phyloP scores from a whole-genome alignment of 1,140 invertebrate species.

The Drosophila varians region DNA sequence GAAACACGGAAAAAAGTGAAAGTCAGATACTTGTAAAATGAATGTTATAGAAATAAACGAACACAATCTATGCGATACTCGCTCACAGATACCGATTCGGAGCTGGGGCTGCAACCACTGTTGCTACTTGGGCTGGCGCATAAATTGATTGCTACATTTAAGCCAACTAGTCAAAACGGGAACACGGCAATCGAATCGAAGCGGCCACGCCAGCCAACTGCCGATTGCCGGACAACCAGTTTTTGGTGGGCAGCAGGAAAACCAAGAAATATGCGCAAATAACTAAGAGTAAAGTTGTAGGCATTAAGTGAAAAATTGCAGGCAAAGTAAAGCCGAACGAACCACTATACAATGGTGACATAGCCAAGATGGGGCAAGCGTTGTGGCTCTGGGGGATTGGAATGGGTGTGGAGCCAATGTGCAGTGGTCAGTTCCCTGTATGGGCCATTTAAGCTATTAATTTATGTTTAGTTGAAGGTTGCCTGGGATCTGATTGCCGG shows the following conservation, averaged over 20 bases:
- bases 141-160: constrained; percentile 75
- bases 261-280: constrained; percentile 64
- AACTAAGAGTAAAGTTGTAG: constrained; percentile 34
- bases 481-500: constrained; percentile 30
- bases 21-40: constrained; percentile 60
- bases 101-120: constrained; percentile 37
- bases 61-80: constrained; percentile 50
- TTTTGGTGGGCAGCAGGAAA: constrained; percentile 57
- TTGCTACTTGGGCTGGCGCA: constrained; percentile 43
- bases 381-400: not conserved
- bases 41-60: constrained; percentile 55
- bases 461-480: constrained; percentile 43
- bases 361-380: constrained; percentile 25
- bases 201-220: constrained; percentile 52
- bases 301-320: constrained; percentile 45
- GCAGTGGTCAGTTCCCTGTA: constrained; percentile 30
- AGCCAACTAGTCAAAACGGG: constrained; percentile 65
- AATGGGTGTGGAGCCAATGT: constrained; percentile 44
- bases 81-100: constrained; percentile 14
- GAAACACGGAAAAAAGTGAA: constrained; percentile 62
- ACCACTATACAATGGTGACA: constrained; percentile 28
- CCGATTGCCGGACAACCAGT: constrained; percentile 56
- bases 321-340: constrained; percentile 34
- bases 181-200: constrained; percentile 50
- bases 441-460: constrained; percentile 19